phyloP scores from a whole-genome alignment of 2,888 invertebrate genomes.

The Dolichomitus sp. region DNA sequence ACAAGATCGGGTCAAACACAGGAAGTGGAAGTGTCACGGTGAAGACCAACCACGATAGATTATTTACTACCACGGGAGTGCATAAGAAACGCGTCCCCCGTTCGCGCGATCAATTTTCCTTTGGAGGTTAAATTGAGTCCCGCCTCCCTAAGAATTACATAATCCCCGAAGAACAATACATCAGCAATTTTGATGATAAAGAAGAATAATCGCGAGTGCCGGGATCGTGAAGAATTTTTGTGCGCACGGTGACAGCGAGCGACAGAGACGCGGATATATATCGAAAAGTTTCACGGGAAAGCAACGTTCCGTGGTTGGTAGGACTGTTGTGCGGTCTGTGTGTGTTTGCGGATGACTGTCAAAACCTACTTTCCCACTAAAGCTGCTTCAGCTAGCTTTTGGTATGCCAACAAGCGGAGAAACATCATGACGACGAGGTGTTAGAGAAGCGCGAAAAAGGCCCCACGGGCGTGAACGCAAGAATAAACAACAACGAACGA shows the following conservation, averaged over 20 bases:
- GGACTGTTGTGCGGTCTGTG: conserved; percentile 31
- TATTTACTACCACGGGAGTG: conserved; percentile 18
- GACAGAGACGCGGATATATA: background rate
- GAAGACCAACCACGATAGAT: conserved; percentile 3
- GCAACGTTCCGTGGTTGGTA: conserved; percentile 42
- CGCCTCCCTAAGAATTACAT: conserved; percentile 40
- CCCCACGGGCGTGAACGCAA: conserved; percentile 35
- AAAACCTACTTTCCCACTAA: conserved; percentile 80
- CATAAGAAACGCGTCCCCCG: conserved; percentile 23
- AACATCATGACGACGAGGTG: conserved; percentile 56
- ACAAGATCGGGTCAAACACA: conserved; percentile 12
- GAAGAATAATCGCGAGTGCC: conserved; percentile 6
- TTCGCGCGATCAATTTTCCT: conserved; percentile 16
- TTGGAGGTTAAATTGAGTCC: conserved; percentile 42
- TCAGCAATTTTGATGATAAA: background rate
- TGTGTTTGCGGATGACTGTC: conserved; percentile 83
- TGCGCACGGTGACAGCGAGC: conserved; percentile 1
- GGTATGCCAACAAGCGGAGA: conserved; percentile 57
- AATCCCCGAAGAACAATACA: conserved; percentile 40
- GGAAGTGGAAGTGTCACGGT: conserved; percentile 48
- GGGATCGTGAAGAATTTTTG: background rate
- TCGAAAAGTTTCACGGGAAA: conserved; percentile 2
- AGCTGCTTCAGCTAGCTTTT: conserved; percentile 49
- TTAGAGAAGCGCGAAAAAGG: conserved; percentile 25
- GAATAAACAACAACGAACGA: conserved; percentile 41